phyloP scores from a whole-genome alignment of 2,113 vertebrate species.

The Thamnaconus septentrionalis region DNA sequence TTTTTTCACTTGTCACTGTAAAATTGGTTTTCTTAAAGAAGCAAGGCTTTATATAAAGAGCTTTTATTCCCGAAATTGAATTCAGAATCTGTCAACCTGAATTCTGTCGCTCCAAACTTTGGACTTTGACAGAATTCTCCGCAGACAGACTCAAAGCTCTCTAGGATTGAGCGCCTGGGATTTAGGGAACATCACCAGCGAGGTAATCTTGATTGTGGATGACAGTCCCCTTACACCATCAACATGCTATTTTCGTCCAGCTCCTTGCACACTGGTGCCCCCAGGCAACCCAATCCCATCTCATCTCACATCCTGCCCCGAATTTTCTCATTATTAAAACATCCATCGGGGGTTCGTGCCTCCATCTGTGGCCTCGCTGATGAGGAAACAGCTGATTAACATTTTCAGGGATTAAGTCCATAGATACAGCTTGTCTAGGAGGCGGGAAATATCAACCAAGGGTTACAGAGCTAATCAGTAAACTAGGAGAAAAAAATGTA shows the following conservation, averaged over 20 bases:
- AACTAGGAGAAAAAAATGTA: neutral
- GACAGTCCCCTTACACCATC: conserved; percentile 55
- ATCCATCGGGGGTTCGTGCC: conserved; percentile 23
- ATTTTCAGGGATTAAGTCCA: neutral
- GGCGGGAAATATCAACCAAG: neutral
- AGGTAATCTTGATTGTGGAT: conserved; percentile 57
- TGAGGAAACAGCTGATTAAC: neutral
- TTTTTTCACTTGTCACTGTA: too few relatives aligned
- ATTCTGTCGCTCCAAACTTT: conserved; percentile 20
- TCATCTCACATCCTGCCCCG: conserved; percentile 21
- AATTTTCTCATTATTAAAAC: conserved; percentile 45
- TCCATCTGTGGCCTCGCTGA: conserved; percentile 1
- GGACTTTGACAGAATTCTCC: conserved; percentile 29
- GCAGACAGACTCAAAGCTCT: conserved; percentile 41
- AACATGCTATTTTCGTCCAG: conserved; percentile 61
- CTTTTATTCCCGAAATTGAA: neutral
- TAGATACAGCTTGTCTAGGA: neutral
- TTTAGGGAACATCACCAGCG: conserved; percentile 45
- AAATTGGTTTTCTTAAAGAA: too few relatives aligned
- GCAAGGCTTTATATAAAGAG: neutral
- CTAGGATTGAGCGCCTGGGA: conserved; percentile 47
- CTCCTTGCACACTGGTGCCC: conserved; percentile 51
- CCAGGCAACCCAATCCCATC: conserved; percentile 33
- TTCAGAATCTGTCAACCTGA: neutral
- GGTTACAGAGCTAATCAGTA: neutral